Evolutionary conservation across 2,888 invertebrate species (phyloP), one percentile per base, ranked within the genome.

Genomic region (Lasius platythorax): DNA sequence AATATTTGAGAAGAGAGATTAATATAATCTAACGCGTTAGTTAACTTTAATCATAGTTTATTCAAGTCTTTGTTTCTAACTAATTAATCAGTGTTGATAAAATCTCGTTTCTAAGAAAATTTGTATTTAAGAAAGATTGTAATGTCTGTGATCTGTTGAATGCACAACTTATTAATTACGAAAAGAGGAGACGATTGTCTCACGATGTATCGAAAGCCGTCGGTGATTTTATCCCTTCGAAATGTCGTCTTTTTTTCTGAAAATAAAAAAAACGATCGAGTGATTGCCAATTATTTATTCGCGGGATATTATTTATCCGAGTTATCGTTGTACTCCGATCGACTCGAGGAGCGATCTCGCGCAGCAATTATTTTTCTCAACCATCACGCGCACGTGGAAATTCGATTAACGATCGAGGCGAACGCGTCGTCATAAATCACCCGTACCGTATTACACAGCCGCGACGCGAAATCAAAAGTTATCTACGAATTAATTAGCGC

Each of bases 401-500:
- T 64, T 79, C 58, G 82, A 46, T 74, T 78, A 88, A 89, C 85
- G 79, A 84, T 72, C 33, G 30, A 28, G 78, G 15, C 56, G 79
- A 61, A 58, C n/a, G 43, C 76, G 68, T 66, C 46, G 61, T 67
- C 64, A 67, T 85, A 87, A 86, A 86, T 89, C 79, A 87, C 23
- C 56, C 53, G 28, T 46, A 61, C 23, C 58, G 46, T 46, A 33
- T 43, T 61, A 33, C 40, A 58, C 30, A 37, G 85, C 43, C 85
- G 75, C 76, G 53, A 73, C 50, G 53, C 58, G 72, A 82, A 84
- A 90, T 88, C 85, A 89, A 89, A 88, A 90, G 83, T 90, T 79
- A 89, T 89, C 91, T 89, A 91, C 87, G 89, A 92, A 93, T 93
- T 91, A 92, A 92, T 92, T 91, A 91, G 76, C 91, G 73, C 82